Evolutionary conservation across 2,113 vertebrate species (phyloP), one percentile per base, ranked within the genome.

Genomic region (Hemibagrus wyckioides): DNA sequence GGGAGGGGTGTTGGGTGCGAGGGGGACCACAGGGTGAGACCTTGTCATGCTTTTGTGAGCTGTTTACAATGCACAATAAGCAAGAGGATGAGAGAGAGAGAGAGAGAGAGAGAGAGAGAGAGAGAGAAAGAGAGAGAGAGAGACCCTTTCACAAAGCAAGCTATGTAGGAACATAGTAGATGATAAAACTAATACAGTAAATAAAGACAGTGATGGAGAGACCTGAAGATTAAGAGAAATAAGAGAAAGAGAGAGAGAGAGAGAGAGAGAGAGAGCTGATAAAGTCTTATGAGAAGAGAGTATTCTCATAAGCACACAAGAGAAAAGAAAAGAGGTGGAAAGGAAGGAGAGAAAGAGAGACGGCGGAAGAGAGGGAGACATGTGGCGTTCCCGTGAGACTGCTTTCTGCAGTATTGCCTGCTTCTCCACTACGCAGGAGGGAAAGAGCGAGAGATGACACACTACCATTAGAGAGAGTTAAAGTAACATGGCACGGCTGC

Each of bases 41-140:
- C 95, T 96, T 97, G 96, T 97, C 96, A 95, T 94, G 95, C 96
- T 96, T 94, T 97, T 96, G 96, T 96, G 96, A 91, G 71, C 87
- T 94, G 89, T 94, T 93, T 94, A 94, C 90, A 94, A 95, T 94
- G 94, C 94, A 94, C 94, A 95, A 90, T 90, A 94, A 92, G 92
- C 88, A 92, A 90, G 85, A 80, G 33, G 50, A 59, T 59, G 33
- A 11, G 93, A 90, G 95, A 88, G 41, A 28, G 54, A 87, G 76
- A 88, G 80, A 25, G 28, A 88, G 77, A 80, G 65, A 80, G 83
- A 21, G 92, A 90, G 95, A 88, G 44, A 30, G 48, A 86, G 80
- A 88, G 77, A 25, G 36, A 88, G 73, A 81, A 59, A 81, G 83
- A 84, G 79, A 79, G 85, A 41, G 11, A 81, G 59, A 79, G 44